Percentiles rank a stretch among this genome's conserved stretches.
These are phyloP conservation scores for Tautogolabrus adspersus DNA, from an alignment of 2,113 vertebrate genomes.

Conservation along the genomic window DNA sequence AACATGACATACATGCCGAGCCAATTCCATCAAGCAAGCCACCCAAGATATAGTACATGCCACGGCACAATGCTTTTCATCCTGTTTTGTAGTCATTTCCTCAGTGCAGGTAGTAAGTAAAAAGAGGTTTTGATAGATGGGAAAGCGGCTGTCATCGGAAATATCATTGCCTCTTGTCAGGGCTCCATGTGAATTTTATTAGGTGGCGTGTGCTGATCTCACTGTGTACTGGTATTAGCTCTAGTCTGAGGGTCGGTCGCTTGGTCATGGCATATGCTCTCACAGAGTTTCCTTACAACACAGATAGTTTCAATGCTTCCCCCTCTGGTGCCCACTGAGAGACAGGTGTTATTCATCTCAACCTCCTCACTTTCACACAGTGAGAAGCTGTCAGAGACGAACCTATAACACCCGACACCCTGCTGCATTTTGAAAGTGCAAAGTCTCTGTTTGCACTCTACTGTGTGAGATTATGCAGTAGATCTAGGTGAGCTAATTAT, in stretches of 20 bases:
- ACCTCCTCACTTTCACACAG: constrained; percentile 22
- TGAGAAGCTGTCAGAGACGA: constrained; percentile 28
- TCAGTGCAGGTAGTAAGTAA: constrained; percentile 46
- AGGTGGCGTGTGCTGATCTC: constrained; percentile 55
- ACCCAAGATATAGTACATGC: constrained; percentile 73
- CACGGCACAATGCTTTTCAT: constrained; percentile 67
- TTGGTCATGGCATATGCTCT: constrained; percentile 38
- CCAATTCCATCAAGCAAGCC: constrained; percentile 76
- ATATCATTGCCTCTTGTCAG: constrained; percentile 56
- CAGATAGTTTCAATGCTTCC: constrained; percentile 27
- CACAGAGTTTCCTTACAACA: constrained; percentile 52
- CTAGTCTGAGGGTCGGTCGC: constrained; percentile 31
- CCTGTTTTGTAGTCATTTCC: constrained; percentile 65
- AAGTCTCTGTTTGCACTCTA: constrained; percentile 9
- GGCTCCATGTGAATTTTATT: constrained; percentile 62
- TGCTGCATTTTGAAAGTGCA: constrained; percentile 28
- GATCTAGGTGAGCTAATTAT: constrained; percentile 62
- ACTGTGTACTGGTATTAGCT: constrained; percentile 35
- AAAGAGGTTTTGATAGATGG: constrained; percentile 63
- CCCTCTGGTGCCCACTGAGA: constrained; percentile 5
- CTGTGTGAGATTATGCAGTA: constrained; percentile 26
- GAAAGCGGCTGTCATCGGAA: constrained; percentile 61
- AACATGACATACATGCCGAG: constrained; percentile 74
- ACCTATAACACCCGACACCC: neutral
- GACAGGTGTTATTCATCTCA: constrained; percentile 11